A percentile compares a stretch with the other conserved stretches of the same genome.
Conservation (phyloP, 2,888 invertebrate genomes). For the Melolontha melolontha region DNA sequence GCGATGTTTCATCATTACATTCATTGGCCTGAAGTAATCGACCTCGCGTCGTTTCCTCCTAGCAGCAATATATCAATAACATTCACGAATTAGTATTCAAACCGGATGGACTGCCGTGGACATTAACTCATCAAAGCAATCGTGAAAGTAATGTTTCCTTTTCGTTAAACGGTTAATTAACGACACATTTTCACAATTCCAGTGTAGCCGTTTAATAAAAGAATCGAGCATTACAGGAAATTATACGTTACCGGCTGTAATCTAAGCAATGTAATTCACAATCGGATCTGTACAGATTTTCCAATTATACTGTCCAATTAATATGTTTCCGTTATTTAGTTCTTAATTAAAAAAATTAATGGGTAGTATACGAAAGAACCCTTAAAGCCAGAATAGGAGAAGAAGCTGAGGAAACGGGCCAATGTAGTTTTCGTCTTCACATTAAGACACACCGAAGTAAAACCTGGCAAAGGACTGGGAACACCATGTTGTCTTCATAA, state of each 20-base stretch:
- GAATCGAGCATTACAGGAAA: constrained; percentile 2
- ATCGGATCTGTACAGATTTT: constrained; percentile 6
- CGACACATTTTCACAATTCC: constrained; percentile 9
- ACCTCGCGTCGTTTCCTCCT: constrained; percentile 6
- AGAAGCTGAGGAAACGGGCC: too few species aligned
- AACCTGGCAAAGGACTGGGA: too few species aligned
- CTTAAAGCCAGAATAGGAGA: too few species aligned
- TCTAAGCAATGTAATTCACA: constrained; percentile 2
- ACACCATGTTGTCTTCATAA: too few species aligned
- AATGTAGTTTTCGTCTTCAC: too few species aligned
- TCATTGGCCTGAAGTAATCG: neutral
- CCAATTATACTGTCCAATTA: too few species aligned
- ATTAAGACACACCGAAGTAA: too few species aligned
- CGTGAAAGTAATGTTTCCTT: constrained; percentile 27
- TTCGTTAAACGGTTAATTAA: constrained; percentile 1
- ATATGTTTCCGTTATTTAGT: too few species aligned
- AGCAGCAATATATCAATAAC: constrained; percentile 5
- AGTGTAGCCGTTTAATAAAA: too few species aligned
- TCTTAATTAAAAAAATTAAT: too few species aligned
- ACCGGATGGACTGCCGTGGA: constrained; percentile 14
- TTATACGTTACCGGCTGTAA: constrained; percentile 12
- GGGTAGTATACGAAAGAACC: too few species aligned
- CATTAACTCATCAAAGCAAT: constrained; percentile 19
- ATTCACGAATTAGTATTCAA: constrained; percentile 5
- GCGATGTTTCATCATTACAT: neutral